These are phyloP conservation scores for Pelusios castaneus DNA, from an alignment of 2,113 vertebrate genomes.

Conservation along the genomic window DNA sequence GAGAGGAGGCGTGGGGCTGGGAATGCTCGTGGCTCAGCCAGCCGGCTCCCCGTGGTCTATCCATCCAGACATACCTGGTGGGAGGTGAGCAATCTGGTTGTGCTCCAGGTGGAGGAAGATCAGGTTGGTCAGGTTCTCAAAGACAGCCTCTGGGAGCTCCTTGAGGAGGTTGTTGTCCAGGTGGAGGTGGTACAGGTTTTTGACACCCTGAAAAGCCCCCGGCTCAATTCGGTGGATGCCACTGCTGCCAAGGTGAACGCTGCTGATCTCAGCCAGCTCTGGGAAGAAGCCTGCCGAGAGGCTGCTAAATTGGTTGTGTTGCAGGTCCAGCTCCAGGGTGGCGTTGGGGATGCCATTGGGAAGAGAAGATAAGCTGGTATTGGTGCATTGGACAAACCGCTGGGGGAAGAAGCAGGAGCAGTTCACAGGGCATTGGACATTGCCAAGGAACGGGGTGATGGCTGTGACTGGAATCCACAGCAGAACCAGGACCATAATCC, in stretches of 20 bases:
- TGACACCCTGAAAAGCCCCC: background rate
- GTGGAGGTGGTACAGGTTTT: background rate
- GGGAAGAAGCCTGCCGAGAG: background rate
- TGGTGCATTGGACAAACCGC: background rate
- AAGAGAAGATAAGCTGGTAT: background rate
- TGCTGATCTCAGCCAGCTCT: background rate
- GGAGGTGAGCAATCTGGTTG: constrained; percentile 18
- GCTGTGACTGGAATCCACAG: background rate
- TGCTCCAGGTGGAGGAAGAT: constrained; percentile 21
- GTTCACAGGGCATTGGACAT: fast-evolving
- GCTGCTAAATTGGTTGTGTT: background rate
- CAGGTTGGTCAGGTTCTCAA: constrained; percentile 1
- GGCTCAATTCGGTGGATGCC: background rate
- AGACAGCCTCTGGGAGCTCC: background rate
- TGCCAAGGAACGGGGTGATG: fast-evolving
- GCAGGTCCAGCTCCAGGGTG: background rate
- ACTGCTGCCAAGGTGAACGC: background rate
- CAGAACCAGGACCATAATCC: background rate
- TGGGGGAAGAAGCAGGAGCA: background rate
- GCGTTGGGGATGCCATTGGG: background rate
- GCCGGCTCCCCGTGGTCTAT: background rate
- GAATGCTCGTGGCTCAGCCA: no score
- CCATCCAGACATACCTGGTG: constrained; percentile 3
- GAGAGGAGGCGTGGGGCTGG: background rate
- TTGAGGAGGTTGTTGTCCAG: background rate